Evolutionary conservation across 2,888 invertebrate species (phyloP).

Genomic region (Biston stratarius): DNA sequence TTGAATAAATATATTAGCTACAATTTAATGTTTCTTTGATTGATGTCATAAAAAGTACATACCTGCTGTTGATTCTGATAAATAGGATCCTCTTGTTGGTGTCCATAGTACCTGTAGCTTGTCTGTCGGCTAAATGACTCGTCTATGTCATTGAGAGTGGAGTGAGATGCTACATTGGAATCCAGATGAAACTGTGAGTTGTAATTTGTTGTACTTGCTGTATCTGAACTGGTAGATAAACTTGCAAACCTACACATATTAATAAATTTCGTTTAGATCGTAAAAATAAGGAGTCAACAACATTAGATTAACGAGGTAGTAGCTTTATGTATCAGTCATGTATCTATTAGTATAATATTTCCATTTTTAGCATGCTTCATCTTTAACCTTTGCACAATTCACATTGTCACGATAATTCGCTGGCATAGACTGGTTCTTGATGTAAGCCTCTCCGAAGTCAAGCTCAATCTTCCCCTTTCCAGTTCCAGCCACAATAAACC

Average conservation of each 20-base stretch:
- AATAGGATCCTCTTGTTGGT: slow-evolving; percentile 78
- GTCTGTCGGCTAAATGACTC: slow-evolving; percentile 82
- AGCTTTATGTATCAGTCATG: too few species aligned
- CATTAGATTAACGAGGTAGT: too few species aligned
- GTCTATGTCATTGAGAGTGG: slow-evolving; percentile 80
- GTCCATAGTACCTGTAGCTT: slow-evolving; percentile 77
- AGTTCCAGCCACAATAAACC: too few species aligned
- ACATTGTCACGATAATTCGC: too few species aligned
- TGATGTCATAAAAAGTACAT: background rate
- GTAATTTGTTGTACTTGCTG: slow-evolving; percentile 75
- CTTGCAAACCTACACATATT: slow-evolving; percentile 87
- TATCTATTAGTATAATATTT: too few species aligned
- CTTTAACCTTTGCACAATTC: too few species aligned
- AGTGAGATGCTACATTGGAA: slow-evolving; percentile 78
- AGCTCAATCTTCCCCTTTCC: too few species aligned
- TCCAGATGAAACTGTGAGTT: slow-evolving; percentile 80
- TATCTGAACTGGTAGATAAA: slow-evolving; percentile 85
- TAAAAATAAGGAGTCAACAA: background rate
- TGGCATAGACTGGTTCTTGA: too few species aligned
- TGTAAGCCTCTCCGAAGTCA: too few species aligned
- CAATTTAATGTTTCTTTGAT: background rate
- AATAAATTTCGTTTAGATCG: background rate
- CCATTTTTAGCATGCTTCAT: too few species aligned
- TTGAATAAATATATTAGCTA: background rate
- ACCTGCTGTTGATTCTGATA: slow-evolving; percentile 85